A percentile compares a stretch with the other conserved stretches of the same genome.
These are phyloP conservation scores for Microvelia longipes DNA, from an alignment of 1,140 invertebrate genomes.

Conservation along the genomic window DNA sequence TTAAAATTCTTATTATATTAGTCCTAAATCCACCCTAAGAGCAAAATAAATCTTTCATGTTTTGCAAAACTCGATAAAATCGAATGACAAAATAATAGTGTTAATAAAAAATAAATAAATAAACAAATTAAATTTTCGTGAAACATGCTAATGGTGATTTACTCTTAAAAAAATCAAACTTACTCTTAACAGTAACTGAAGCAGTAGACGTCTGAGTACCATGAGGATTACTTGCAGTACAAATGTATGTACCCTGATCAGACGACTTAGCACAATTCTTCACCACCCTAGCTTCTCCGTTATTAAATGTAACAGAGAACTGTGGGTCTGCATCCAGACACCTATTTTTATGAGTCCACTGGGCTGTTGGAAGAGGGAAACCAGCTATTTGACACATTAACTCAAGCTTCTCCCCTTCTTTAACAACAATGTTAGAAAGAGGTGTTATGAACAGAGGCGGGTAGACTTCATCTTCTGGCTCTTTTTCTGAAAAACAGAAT, in stretches of 20 bases:
- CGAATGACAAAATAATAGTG: too few relatives aligned
- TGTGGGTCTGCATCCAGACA: constrained; percentile 59
- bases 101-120: too few relatives aligned
- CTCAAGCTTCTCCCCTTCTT: constrained; percentile 46
- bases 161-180: too few relatives aligned
- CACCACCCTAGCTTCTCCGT: constrained; percentile 43
- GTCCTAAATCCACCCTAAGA: too few relatives aligned
- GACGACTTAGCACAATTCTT: constrained; percentile 40
- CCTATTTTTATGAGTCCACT: constrained; percentile 56
- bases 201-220: constrained; percentile 44
- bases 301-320: constrained; percentile 47
- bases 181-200: constrained; percentile 37
- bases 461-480: constrained; percentile 44
- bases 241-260: constrained; percentile 46
- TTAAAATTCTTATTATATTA: too few relatives aligned
- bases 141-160: too few relatives aligned
- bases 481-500: constrained; percentile 37
- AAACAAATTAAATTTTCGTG: too few relatives aligned
- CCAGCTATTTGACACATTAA: constrained; percentile 56
- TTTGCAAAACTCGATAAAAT: too few relatives aligned
- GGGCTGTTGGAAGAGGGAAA: constrained; percentile 58
- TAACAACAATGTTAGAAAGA: constrained; percentile 41
- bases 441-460: constrained; percentile 47
- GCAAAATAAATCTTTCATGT: too few relatives aligned
- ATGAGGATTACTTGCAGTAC: constrained; percentile 50